These are phyloP conservation scores for Cataglyphis livida DNA, from an alignment of 2,888 invertebrate species.

Conservation along the genomic window DNA sequence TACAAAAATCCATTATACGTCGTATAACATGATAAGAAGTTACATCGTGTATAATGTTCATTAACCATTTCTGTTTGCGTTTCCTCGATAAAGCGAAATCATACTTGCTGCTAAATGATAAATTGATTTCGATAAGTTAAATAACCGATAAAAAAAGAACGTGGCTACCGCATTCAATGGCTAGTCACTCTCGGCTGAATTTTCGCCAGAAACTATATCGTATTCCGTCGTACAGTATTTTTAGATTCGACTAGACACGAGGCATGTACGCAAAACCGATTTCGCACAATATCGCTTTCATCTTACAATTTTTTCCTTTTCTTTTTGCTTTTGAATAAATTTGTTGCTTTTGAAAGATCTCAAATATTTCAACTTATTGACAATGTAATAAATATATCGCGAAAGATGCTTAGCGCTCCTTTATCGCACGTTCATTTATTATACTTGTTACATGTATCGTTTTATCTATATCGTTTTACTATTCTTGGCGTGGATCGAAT, in stretches of 20 bases:
- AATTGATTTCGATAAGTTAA: not conserved
- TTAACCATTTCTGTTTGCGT: not conserved
- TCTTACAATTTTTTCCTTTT: not conserved
- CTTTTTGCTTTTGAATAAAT: not conserved
- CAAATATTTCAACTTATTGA: constrained; percentile 10
- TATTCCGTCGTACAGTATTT: constrained; percentile 59
- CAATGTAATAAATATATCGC: constrained; percentile 14
- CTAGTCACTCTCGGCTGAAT: constrained; percentile 52
- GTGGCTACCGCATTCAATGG: constrained; percentile 6
- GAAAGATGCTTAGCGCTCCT: constrained; percentile 57
- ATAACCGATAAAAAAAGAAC: not conserved
- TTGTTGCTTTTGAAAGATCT: not conserved
- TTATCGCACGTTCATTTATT: constrained; percentile 64
- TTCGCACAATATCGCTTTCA: not conserved
- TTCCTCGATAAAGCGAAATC: not conserved
- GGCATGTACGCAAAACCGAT: not conserved
- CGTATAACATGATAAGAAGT: not conserved
- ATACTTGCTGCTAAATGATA: not conserved
- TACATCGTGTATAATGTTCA: not conserved
- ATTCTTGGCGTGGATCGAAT: constrained; percentile 77
- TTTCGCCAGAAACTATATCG: constrained; percentile 47
- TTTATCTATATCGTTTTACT: constrained; percentile 66
- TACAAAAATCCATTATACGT: constrained; percentile 16
- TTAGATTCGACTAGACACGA: constrained; percentile 57
- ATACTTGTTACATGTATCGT: constrained; percentile 65